phyloP scores from a whole-genome alignment of 1,140 invertebrate genomes.

The Choristoneura fumiferana region DNA sequence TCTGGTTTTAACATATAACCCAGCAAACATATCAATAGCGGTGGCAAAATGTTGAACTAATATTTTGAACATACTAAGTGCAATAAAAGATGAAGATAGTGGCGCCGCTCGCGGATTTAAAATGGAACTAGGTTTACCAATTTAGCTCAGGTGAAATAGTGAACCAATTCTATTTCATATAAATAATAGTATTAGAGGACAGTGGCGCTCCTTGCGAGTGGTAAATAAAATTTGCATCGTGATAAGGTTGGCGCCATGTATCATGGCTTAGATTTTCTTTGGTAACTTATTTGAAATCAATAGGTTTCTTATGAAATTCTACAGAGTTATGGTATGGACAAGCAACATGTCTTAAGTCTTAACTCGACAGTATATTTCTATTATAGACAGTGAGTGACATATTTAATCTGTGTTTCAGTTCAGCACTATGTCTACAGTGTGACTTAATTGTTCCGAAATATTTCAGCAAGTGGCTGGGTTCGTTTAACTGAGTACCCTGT shows the following conservation, averaged over 20 bases:
- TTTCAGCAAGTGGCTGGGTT: too few relatives aligned
- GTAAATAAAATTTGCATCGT: neutral
- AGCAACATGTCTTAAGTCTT: too few relatives aligned
- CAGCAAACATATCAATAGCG: neutral
- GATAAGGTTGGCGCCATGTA: constrained; percentile 7
- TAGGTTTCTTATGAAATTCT: neutral
- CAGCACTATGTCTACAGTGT: too few relatives aligned
- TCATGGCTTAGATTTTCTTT: constrained; percentile 10
- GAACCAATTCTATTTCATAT: neutral
- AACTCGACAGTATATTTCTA: too few relatives aligned
- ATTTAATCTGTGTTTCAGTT: too few relatives aligned
- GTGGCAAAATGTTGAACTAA: neutral
- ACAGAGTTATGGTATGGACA: too few relatives aligned
- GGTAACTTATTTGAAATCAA: constrained; percentile 13
- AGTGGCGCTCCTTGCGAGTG: neutral
- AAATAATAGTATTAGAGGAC: neutral
- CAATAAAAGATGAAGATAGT: neutral
- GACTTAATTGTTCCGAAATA: too few relatives aligned
- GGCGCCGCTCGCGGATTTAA: neutral
- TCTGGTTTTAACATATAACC: constrained; percentile 1
- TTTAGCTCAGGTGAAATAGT: neutral
- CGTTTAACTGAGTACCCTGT: too few relatives aligned
- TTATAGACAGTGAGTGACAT: too few relatives aligned
- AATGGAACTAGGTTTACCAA: neutral
- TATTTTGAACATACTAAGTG: neutral